These are phyloP conservation scores for Schizopygopsis pylzovi DNA, from an alignment of 2,797 vertebrate genomes.

Conservation along the genomic window DNA sequence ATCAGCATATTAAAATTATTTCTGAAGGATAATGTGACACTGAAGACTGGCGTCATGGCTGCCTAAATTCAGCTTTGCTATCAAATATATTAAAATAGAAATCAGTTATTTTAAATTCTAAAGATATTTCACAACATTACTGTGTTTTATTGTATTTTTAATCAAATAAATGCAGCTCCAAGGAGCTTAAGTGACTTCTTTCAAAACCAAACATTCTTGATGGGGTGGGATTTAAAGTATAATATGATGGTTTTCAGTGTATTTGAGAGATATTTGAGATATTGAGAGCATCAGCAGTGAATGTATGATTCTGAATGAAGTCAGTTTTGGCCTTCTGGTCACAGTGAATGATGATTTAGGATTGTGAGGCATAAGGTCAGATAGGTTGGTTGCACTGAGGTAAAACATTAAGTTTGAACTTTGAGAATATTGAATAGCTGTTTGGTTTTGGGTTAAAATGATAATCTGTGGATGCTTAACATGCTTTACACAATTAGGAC, in stretches of 20 bases:
- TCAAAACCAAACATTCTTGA: neutral
- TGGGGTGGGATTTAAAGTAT: neutral
- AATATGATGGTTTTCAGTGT: neutral
- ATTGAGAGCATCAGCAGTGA: neutral
- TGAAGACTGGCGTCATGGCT: neutral
- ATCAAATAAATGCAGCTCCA: neutral
- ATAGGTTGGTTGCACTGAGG: neutral
- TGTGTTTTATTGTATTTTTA: neutral
- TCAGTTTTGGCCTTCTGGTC: neutral
- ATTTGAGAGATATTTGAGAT: neutral
- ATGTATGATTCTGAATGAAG: neutral
- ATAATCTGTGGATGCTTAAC: neutral
- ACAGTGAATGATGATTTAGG: neutral
- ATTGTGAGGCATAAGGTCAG: neutral
- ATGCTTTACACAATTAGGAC: neutral
- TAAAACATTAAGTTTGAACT: neutral
- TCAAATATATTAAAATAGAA: neutral
- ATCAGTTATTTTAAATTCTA: neutral
- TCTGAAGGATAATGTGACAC: neutral
- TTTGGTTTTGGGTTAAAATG: slow-evolving; percentile 7
- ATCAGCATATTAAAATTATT: neutral
- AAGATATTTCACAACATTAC: neutral
- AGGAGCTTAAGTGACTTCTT: neutral
- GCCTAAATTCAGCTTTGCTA: neutral
- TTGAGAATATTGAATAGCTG: neutral